Base-by-base conservation (phyloP, 2,797 vertebrate species). In the Microhierax caerulescens region DNA sequence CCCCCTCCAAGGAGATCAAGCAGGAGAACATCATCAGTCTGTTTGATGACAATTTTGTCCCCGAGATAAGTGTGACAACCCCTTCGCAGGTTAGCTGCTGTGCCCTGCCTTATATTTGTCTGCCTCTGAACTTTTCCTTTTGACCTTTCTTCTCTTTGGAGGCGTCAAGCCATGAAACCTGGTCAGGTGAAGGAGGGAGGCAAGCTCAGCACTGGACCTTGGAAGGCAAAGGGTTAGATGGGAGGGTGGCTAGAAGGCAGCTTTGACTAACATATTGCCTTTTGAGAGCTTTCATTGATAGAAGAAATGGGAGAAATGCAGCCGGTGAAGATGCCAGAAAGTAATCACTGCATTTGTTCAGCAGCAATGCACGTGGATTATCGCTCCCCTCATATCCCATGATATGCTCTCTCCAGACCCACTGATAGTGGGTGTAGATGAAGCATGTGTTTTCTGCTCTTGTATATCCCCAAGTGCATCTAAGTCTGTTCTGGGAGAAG, bases 11-110 rank as follows among this genome's bases (percentile, higher is more conserved):
- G 98, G 99, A 99, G 80, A 86, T 99, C 98, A 99, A 99, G 98
- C 98, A 99, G 96, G 99, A 99, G 96, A 99, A 99, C 98, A 99
- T 99, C 98, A 98, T 99, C 98, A 99, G 98, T 98, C 98, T 99
- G 95, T 99, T 99, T 98, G 99, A 99, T 96, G 99, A 99, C 97
- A 98, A 99, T 94, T 99, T 99, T 97, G 97, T 99, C 96, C 99
- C 99, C 5, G 98, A 99, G 97, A 99, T 99, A 98, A 99, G 98
- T 97, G 98, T 99, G 98, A 99, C 99, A 78, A 99, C 99, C 95
- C 99, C 99, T 37, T 99, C 99, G 98, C 99, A 99, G 99, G 99
- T 99, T 88, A 99, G 99, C 98, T 89, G 97, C 97, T 95, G 88
- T 82, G 41, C 97, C 95, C 88, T 93, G 96, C 97, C 91, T 97